Conservation (phyloP, 2,888 invertebrate species). For the Epsilonema sp. region DNA sequence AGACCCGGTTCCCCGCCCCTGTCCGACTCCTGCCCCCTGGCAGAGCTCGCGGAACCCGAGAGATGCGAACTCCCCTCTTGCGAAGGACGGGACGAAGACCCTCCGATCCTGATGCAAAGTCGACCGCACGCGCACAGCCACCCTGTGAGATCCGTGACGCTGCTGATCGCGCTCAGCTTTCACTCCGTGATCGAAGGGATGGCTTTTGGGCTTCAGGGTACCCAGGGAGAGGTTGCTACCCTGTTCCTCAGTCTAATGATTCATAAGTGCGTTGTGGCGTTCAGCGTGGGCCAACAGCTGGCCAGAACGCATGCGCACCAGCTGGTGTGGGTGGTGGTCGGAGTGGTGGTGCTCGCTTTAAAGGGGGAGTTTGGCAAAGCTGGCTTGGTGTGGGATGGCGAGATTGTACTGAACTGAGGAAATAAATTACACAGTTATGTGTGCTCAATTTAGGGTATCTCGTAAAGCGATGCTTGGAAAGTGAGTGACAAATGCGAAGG, state of each 20-base stretch:
- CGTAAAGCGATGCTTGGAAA: too few species aligned
- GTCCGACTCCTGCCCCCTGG: too few species aligned
- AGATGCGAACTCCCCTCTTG: constrained; percentile 26
- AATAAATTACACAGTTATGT: constrained; percentile 6
- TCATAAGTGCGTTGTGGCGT: constrained; percentile 38
- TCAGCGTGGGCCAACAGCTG: constrained; percentile 37
- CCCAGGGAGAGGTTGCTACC: constrained; percentile 11
- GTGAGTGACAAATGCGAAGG: too few species aligned
- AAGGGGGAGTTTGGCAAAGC: constrained; percentile 48
- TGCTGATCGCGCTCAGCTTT: constrained; percentile 39
- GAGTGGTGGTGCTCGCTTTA: constrained; percentile 34
- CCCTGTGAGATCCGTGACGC: constrained; percentile 35
- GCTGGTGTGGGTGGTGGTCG: constrained; percentile 22
- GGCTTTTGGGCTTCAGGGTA: constrained; percentile 36
- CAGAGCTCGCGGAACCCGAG: constrained; percentile 26
- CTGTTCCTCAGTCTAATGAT: constrained; percentile 24
- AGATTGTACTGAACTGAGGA: too few species aligned
- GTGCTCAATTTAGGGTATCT: background rate
- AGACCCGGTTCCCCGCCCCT: too few species aligned
- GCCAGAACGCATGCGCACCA: constrained; percentile 26
- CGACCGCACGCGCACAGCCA: constrained; percentile 26
- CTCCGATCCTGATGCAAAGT: constrained; percentile 25
- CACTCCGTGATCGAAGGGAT: constrained; percentile 41
- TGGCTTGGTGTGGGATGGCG: too few species aligned
- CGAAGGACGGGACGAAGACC: constrained; percentile 19